Base-by-base conservation (phyloP, 2,888 invertebrate genomes). In the Machimus atricapillus region DNA sequence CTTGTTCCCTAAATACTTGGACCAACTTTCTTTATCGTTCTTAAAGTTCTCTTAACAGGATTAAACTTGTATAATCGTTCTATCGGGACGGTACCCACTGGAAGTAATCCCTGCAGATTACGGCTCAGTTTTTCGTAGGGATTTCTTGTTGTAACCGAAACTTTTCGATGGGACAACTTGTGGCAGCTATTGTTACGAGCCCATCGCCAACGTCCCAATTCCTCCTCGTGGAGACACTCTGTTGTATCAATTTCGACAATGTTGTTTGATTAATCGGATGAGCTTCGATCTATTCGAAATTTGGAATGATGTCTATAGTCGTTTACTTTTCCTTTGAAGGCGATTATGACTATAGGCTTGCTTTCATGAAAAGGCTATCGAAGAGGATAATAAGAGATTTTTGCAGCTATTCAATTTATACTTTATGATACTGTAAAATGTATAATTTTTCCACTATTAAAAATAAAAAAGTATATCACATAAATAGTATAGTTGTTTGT, bases 11-110 rank as follows among this genome's bases (percentile, higher is more conserved):
- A 74, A 85, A 85, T 74, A 40, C 74, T 31, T 85, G 31, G 73
- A 31, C 73, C 31, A 85, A 85, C 74, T 85, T 66, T 74, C 85
- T 43, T 85, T 85, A 74, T 85, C 85, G 27, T 43, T 52, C 27
- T 85, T 85, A 43, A 85, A 74, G 74, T 74, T 74, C 46, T 74
- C 85, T 85, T 40, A 85, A 85, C 85, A 85, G 58, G 82, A 74
- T 74, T 85, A 85, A 85, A 74, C 85, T 85, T 43, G 27, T 85
- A 40, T 85, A 85, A 85, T 85, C 85, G 85, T 74, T 85, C 73
- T 85, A 74, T 85, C 85, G 46, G 73, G 85, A 73, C 58, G 73
- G 58, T 19, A 82, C 66, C 52, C 66, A 66, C 37, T 46, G 73
- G n/a, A 6, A 27, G 74, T 74, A 85, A 85, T 85, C 85, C 74